A percentile compares a stretch with the other conserved stretches of the same genome.
phyloP scores from a whole-genome alignment of 2,888 invertebrate species.

The Quadroppia sp. region DNA sequence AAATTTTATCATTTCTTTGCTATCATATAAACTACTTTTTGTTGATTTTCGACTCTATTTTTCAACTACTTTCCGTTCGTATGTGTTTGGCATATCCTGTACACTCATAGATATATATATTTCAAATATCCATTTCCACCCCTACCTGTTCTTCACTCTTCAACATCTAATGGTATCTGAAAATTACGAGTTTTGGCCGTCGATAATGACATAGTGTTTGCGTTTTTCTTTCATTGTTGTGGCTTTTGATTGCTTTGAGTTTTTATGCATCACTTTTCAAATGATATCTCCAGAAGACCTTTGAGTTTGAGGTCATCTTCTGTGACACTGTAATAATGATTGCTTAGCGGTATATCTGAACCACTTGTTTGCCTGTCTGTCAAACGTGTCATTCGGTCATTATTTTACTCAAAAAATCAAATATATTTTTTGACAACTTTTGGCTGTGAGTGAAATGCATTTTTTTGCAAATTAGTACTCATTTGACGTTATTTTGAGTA shows the following conservation, averaged over 20 bases:
- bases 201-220: constrained; percentile 11
- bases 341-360: constrained; percentile 18
- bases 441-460: background rate
- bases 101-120: background rate
- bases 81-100: constrained; percentile 34
- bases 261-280: constrained; percentile 17
- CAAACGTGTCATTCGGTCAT: constrained; percentile 25
- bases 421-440: constrained; percentile 11
- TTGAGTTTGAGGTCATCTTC: constrained; percentile 18
- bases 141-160: constrained; percentile 6
- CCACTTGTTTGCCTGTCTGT: background rate
- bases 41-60: constrained; percentile 17
- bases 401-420: constrained; percentile 22
- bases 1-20: constrained; percentile 27
- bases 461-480: background rate
- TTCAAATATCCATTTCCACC: background rate
- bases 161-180: constrained; percentile 15
- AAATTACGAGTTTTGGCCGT: constrained; percentile 7
- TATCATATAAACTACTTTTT: constrained; percentile 36
- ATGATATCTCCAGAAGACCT: constrained; percentile 10
- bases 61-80: constrained; percentile 33
- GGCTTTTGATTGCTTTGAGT: background rate
- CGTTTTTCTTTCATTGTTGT: constrained; percentile 3
- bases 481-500: background rate
- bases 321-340: constrained; percentile 30